Evolutionary conservation across 2,797 vertebrate genomes (phyloP).

Genomic region (Aldrovandia affinis): DNA sequence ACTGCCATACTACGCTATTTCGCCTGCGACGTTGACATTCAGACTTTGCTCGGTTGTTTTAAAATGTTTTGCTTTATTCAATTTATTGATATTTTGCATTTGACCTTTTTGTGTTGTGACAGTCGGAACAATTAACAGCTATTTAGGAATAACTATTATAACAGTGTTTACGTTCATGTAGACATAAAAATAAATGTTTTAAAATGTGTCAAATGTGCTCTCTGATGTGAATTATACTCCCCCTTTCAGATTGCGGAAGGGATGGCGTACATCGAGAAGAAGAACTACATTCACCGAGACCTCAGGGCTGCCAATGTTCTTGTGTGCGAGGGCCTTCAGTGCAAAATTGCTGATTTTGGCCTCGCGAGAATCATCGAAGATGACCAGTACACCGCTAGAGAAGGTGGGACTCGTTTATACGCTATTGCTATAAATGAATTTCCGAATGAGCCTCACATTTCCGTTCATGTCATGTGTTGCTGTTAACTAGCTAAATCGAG

Average conservation of each 20-base stretch:
- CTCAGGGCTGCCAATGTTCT: conserved; percentile 93
- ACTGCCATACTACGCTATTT: background rate
- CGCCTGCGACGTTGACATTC: background rate
- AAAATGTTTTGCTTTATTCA: too few relatives aligned
- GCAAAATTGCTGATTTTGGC: conserved; percentile 98
- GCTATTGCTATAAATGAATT: background rate
- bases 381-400: conserved; percentile 92
- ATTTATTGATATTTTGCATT: too few relatives aligned
- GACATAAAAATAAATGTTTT: background rate
- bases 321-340: conserved; percentile 90
- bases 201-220: background rate
- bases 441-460: too few relatives aligned
- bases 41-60: background rate
- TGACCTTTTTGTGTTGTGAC: too few relatives aligned
- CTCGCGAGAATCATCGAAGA: conserved; percentile 93
- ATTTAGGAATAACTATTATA: background rate
- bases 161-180: background rate
- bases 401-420: conserved; percentile 73
- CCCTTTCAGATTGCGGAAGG: conserved; percentile 91
- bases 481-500: background rate
- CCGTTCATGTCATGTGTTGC: background rate
- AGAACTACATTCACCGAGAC: conserved; percentile 96
- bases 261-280: conserved; percentile 96
- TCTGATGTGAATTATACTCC: conserved; percentile 12
- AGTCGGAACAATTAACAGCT: too few relatives aligned